phyloP scores from a whole-genome alignment of 1,140 invertebrate genomes.

The Brachionus rubens region DNA sequence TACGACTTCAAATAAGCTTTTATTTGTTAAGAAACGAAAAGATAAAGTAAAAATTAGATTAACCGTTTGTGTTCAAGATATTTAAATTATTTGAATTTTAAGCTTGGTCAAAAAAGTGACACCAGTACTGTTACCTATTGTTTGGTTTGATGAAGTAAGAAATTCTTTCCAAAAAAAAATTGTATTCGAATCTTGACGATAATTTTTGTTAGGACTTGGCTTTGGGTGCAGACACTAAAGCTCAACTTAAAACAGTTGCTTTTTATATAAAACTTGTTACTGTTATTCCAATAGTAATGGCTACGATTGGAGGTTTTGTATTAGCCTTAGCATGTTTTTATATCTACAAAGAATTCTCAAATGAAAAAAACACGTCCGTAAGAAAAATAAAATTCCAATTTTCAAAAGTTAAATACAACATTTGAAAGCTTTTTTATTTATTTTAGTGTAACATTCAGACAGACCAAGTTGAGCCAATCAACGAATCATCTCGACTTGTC shows the following conservation, averaged over 20 bases:
- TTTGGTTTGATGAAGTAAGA: slow-evolving; percentile 45
- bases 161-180: background rate
- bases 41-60: slow-evolving; percentile 22
- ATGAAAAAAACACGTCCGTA: background rate
- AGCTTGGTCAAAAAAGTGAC: slow-evolving; percentile 34
- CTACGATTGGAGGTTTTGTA: slow-evolving; percentile 15
- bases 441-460: background rate
- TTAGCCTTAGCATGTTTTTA: background rate
- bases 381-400: background rate
- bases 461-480: background rate
- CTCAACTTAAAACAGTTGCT: slow-evolving; percentile 2
- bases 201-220: background rate
- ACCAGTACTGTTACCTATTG: slow-evolving; percentile 7
- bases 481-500: background rate
- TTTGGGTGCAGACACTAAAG: background rate
- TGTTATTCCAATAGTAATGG: slow-evolving; percentile 1
- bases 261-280: background rate
- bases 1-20: slow-evolving; percentile 45
- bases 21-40: slow-evolving; percentile 11
- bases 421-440: background rate
- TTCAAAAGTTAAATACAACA: background rate
- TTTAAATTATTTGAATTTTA: background rate
- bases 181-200: background rate
- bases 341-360: background rate
- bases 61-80: too few relatives aligned